phyloP scores from a whole-genome alignment of 2,113 vertebrate genomes.

The Callocephalon fimbriatum region DNA sequence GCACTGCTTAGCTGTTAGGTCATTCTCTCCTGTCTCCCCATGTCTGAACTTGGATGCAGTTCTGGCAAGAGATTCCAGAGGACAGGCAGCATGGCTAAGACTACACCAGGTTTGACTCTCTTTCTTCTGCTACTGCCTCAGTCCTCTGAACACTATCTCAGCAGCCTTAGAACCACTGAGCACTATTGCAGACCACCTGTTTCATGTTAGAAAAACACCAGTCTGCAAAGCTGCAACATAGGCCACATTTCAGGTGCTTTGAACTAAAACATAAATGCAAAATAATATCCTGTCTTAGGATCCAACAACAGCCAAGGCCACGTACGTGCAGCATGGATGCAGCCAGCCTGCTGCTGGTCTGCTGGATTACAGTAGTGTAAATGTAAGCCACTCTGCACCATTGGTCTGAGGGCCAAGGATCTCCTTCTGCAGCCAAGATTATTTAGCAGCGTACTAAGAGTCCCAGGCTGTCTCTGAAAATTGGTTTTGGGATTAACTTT shows the following conservation, averaged over 20 bases:
- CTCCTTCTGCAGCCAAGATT: not conserved
- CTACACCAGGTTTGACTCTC: not conserved
- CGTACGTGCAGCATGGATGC: rapidly evolving
- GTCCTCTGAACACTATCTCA: not conserved
- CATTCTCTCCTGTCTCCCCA: not conserved
- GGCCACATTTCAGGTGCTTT: not conserved
- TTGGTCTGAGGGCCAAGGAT: not conserved
- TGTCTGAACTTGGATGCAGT: not conserved
- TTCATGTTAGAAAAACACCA: not conserved
- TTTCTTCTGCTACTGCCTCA: not conserved
- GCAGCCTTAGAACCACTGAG: not conserved
- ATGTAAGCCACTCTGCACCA: not conserved
- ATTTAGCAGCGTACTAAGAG: not conserved
- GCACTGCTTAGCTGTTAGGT: not conserved
- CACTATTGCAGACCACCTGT: not conserved
- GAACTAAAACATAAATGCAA: not conserved
- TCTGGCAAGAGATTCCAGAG: not conserved
- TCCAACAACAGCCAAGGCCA: not conserved
- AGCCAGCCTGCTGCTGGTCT: not conserved
- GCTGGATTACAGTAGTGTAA: rapidly evolving
- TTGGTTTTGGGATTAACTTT: not conserved
- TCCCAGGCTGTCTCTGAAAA: not conserved
- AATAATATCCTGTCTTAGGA: not conserved
- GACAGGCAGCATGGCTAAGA: not conserved
- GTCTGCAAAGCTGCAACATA: not conserved